A percentile compares a stretch with the other conserved stretches of the same genome.
These are phyloP conservation scores for Oxygymnocypris stewartii DNA, from an alignment of 2,113 vertebrate species.

Conservation along the genomic window DNA sequence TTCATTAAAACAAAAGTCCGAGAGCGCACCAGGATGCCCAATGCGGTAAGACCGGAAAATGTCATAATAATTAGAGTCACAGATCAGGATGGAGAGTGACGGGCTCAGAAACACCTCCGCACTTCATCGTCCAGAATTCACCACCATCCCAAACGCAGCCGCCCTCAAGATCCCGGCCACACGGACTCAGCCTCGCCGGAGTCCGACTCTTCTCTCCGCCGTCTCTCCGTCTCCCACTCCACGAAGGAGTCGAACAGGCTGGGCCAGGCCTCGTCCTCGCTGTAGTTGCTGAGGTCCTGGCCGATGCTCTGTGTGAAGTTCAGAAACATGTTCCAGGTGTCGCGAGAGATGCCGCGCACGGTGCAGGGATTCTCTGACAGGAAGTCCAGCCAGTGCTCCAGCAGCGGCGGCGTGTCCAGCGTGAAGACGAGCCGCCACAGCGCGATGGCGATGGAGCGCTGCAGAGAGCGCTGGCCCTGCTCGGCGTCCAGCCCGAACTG, in stretches of 20 bases:
- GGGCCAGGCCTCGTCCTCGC: conserved; percentile 98
- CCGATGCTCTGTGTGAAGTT: conserved; percentile 99
- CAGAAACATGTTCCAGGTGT: conserved; percentile 99
- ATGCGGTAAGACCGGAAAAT: conserved; percentile 62
- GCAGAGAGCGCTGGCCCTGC: conserved; percentile 94
- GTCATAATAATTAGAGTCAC: conserved; percentile 56
- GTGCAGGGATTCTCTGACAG: conserved; percentile 93
- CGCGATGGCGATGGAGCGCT: conserved; percentile 96
- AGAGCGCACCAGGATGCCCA: conserved; percentile 75
- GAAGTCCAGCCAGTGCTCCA: conserved; percentile 97
- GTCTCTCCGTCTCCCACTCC: conserved; percentile 94
- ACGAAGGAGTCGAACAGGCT: conserved; percentile 99
- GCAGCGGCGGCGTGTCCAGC: conserved; percentile 87
- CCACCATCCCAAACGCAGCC: background rate
- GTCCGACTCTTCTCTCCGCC: conserved; percentile 82
- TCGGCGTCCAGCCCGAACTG: conserved; percentile 98
- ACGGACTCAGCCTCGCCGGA: conserved; percentile 52
- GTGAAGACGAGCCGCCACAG: conserved; percentile 98
- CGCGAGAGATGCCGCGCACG: conserved; percentile 96
- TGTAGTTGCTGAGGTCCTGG: conserved; percentile 97
- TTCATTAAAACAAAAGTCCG: conserved; percentile 86
- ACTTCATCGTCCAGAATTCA: conserved; percentile 38
- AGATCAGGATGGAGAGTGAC: conserved; percentile 60
- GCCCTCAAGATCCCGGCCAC: conserved; percentile 36
- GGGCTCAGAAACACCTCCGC: conserved; percentile 36